phyloP scores from a whole-genome alignment of 2,888 invertebrate species.

The Tachina fera region DNA sequence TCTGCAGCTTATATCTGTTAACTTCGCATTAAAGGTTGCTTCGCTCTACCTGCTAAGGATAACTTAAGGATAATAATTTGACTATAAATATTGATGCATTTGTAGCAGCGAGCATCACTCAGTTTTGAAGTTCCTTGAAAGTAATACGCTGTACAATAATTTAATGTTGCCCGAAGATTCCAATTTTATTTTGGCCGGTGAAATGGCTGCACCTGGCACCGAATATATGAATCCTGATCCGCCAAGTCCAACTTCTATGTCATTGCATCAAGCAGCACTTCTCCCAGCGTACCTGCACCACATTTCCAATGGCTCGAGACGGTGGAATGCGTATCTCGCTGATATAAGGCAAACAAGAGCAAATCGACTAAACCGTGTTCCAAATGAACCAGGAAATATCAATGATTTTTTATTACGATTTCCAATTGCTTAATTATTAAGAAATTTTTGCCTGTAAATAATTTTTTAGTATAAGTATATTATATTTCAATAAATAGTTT shows the following conservation, averaged over 20 bases:
- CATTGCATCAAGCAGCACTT: no score
- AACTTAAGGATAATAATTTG: background rate
- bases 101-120: conserved; percentile 1
- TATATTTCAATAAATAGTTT: no score
- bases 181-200: background rate
- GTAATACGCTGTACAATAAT: background rate
- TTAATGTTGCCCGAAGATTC: conserved; percentile 32
- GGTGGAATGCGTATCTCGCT: background rate
- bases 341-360: no score
- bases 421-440: no score
- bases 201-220: background rate
- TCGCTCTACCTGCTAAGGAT: background rate
- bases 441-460: no score
- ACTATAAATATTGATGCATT: background rate
- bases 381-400: no score
- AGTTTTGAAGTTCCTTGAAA: background rate
- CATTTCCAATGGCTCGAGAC: background rate
- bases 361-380: no score
- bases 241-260: no score
- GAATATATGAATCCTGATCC: no score
- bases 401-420: no score
- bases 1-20: background rate
- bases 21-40: background rate
- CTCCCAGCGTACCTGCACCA: background rate
- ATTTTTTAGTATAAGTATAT: no score